phyloP scores from a whole-genome alignment of 2,113 vertebrate species.

The Candoia aspera region DNA sequence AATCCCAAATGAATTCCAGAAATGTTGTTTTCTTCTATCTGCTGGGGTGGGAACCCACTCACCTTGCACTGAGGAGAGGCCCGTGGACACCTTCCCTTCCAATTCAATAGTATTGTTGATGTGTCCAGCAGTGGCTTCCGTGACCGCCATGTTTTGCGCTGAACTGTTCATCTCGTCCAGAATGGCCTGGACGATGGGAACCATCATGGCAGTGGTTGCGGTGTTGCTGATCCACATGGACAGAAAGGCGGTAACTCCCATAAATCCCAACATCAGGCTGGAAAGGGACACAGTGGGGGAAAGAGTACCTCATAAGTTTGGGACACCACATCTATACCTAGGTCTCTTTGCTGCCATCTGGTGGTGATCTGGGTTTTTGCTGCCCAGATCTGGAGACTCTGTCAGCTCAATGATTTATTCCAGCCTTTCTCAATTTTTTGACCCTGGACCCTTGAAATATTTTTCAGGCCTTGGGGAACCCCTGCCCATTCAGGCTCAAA shows the following conservation, averaged over 20 bases:
- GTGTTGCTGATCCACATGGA: conserved; percentile 99
- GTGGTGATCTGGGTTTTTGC: background rate
- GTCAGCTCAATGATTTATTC: background rate
- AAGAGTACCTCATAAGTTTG: background rate
- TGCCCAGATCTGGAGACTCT: background rate
- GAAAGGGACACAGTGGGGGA: conserved; percentile 14
- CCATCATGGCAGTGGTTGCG: conserved; percentile 96
- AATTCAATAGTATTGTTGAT: conserved; percentile 55
- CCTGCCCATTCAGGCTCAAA: no score
- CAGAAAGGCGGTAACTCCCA: conserved; percentile 91
- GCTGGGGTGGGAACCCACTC: conserved; percentile 8
- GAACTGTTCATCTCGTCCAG: conserved; percentile 82
- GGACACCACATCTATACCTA: background rate
- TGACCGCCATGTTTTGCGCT: conserved; percentile 46
- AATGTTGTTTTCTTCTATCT: background rate
- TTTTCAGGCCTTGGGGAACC: no score
- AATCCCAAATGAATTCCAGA: background rate
- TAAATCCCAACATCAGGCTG: conserved; percentile 96
- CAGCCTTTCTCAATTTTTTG: no score
- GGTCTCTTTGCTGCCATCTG: background rate
- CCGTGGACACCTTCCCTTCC: conserved; percentile 58
- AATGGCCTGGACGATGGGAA: conserved; percentile 93
- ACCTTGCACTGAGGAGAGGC: conserved; percentile 41
- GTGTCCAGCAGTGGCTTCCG: conserved; percentile 42
- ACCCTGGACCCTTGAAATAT: no score